phyloP scores from a whole-genome alignment of 1,140 invertebrate species.

The Chironomus tepperi region DNA sequence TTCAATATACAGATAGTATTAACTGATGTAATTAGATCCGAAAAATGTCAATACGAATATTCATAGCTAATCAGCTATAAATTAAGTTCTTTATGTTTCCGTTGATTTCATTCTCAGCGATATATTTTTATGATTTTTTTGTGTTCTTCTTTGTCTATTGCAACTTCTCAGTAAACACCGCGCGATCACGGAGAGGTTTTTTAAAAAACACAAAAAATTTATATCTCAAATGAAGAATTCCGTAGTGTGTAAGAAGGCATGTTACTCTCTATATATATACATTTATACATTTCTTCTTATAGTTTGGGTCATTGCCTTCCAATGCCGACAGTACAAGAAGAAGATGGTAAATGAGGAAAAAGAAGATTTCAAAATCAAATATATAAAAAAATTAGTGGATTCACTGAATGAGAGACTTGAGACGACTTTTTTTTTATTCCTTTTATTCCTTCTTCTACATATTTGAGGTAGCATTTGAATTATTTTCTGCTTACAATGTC shows the following conservation, averaged over 20 bases:
- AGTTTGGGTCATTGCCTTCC: constrained; percentile 5
- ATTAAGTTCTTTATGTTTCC: not conserved
- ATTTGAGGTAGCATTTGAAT: not conserved
- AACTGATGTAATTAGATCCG: too few species aligned
- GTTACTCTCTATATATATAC: not conserved
- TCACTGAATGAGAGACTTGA: not conserved
- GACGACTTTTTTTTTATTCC: not conserved
- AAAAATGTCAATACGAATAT: too few species aligned
- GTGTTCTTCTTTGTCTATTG: too few species aligned
- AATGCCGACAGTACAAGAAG: not conserved
- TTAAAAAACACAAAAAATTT: not conserved
- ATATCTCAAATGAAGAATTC: not conserved
- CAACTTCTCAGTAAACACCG: not conserved
- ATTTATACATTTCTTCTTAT: not conserved
- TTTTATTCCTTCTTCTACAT: not conserved
- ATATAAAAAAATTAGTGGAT: not conserved
- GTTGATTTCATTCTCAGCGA: not conserved
- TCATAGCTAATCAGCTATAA: not conserved
- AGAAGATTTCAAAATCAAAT: not conserved
- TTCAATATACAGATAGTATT: too few species aligned
- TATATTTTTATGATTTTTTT: too few species aligned
- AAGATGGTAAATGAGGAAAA: not conserved
- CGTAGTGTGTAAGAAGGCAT: not conserved
- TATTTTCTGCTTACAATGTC: too few species aligned
- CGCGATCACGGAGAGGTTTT: not conserved